phyloP scores from a whole-genome alignment of 2,113 vertebrate genomes.

The Caretta caretta region DNA sequence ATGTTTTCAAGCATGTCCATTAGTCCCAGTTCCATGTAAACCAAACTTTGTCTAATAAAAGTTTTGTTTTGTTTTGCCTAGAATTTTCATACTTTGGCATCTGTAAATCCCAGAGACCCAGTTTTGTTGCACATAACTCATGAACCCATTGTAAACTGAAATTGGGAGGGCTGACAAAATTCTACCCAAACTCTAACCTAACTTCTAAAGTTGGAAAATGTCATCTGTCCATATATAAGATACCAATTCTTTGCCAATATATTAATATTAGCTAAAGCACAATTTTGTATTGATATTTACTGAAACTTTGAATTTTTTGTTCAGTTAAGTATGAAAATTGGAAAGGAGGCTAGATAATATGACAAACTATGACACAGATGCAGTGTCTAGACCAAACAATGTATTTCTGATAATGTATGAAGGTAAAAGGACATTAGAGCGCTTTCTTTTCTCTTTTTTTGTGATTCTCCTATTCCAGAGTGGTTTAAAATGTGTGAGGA shows the following conservation, averaged over 20 bases:
- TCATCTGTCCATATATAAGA: background rate
- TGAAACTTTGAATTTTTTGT: background rate
- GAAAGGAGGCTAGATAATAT: background rate
- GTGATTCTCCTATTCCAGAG: background rate
- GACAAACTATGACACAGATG: background rate
- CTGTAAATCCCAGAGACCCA: no score
- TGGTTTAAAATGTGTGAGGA: background rate
- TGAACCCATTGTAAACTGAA: background rate
- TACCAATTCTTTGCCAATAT: background rate
- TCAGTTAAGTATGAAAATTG: background rate
- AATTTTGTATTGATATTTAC: rapidly evolving
- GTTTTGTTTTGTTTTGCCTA: background rate
- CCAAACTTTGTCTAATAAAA: background rate
- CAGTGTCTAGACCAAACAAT: background rate
- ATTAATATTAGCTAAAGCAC: background rate
- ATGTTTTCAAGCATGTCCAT: background rate
- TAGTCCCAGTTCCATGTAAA: background rate
- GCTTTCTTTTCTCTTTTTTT: background rate
- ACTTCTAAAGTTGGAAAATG: background rate
- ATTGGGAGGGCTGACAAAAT: background rate
- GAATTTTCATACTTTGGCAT: no score
- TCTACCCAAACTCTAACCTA: background rate
- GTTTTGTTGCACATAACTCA: background rate
- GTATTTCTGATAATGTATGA: background rate
- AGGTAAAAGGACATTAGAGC: background rate